A percentile compares a stretch with the other conserved stretches of the same genome.
These are phyloP conservation scores for Drosophila sp. DNA, from an alignment of 1,140 invertebrate species.

Conservation along the genomic window DNA sequence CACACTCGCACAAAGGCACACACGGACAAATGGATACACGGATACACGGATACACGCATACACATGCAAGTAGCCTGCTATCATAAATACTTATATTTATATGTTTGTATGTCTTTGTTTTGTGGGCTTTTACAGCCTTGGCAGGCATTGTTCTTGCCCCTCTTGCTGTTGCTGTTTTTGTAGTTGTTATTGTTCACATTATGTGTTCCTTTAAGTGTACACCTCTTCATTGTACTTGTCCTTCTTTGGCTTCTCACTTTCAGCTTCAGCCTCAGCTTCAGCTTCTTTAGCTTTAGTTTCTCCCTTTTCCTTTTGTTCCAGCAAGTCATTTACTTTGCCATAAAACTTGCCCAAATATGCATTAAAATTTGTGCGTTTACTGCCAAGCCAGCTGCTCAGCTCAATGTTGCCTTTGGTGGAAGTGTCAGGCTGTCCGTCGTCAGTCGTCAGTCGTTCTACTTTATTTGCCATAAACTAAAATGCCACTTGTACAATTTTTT, in stretches of 20 bases:
- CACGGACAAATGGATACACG: neutral
- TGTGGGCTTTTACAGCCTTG: conserved; percentile 44
- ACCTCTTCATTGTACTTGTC: conserved; percentile 55
- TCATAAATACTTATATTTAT: conserved; percentile 51
- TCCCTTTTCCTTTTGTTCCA: conserved; percentile 37
- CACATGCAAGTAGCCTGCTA: conserved; percentile 57
- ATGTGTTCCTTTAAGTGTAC: conserved; percentile 37
- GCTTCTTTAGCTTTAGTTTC: neutral
- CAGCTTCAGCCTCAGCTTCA: conserved; percentile 6
- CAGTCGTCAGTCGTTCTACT: neutral
- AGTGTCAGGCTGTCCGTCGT: neutral
- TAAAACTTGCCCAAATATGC: conserved; percentile 58
- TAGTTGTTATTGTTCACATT: conserved; percentile 25
- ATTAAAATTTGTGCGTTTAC: conserved; percentile 55
- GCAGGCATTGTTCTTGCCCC: conserved; percentile 39
- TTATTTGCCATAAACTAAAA: conserved; percentile 50
- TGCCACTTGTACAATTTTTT: conserved; percentile 43
- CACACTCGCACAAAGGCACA: neutral
- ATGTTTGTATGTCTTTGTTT: conserved; percentile 11
- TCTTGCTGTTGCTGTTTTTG: conserved; percentile 17
- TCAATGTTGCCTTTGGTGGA: neutral
- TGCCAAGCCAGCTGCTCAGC: conserved; percentile 40
- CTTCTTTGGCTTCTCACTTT: conserved; percentile 9
- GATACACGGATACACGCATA: conserved; percentile 3
- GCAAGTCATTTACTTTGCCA: conserved; percentile 55